Base-by-base conservation (phyloP, 2,113 vertebrate species). In the Synodontis membranacea region DNA sequence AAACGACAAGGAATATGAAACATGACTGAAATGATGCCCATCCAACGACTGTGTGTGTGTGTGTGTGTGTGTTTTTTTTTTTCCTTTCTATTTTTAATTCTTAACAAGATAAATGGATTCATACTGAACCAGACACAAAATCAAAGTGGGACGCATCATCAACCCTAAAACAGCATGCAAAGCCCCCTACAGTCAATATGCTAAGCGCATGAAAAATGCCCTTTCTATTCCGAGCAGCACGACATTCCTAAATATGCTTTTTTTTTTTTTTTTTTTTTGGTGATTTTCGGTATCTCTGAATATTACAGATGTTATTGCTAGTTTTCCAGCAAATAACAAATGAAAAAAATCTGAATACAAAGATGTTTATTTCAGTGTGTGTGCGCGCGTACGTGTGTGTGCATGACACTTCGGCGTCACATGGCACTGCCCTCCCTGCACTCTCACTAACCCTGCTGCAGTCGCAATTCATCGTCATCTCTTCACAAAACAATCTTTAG, bases 401-500 rank as follows among this genome's bases (percentile, higher is more conserved):
- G 84, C 72, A 50, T 68, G 56, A 50, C 68, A 37, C 37, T 68
- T 46, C 50, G 42, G 82, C 28, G 62, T 84, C 34, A 91, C 92
- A 93, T 92, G 91, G 88, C 90, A 92, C 92, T 91, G 89, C 90
- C 92, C 91, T 88, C 91, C 89, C 80, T 89, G 92, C 91, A 91
- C 92, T 92, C 91, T 94, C 91, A 92, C 93, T 88, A 93, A 94
- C 94, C 95, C 94, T 94, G 92, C 90, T 93, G 92, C 95, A 95
- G 94, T 94, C 95, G 93, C 95, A 94, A 96, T 94, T 94, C 94
- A 94, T 95, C 92, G 93, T 95, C 95, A 95, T 95, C 95, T 94
- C 92, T 94, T 95, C 95, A 94, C 94, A 95, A 95, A 96, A 95
- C 94, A 94, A 95, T 96, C 95, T 96, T 95, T 94, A 93, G 94